These are phyloP conservation scores for Drosophila fungiperda DNA, from an alignment of 2,888 invertebrate species.

Conservation along the genomic window DNA sequence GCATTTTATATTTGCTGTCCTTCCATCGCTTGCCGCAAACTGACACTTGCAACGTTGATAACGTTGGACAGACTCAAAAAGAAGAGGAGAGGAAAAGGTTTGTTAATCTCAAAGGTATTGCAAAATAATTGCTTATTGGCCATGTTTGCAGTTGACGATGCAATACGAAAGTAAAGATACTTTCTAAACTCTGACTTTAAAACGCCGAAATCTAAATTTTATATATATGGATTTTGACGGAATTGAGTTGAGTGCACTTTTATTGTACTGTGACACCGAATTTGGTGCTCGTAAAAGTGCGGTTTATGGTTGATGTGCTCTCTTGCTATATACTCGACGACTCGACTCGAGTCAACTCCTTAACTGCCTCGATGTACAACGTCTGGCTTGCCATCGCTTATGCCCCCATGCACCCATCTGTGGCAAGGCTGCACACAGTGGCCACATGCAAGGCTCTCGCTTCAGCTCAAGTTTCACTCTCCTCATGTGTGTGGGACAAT, in stretches of 20 bases:
- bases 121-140: slow-evolving; percentile 65
- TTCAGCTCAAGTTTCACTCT: slow-evolving; percentile 8
- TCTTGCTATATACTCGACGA: slow-evolving; percentile 23
- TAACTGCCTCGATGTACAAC: slow-evolving; percentile 26
- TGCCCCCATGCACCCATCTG: slow-evolving; percentile 25
- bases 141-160: slow-evolving; percentile 8
- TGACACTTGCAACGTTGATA: slow-evolving; percentile 51
- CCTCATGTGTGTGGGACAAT: slow-evolving; percentile 1
- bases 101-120: slow-evolving; percentile 57
- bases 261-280: slow-evolving; percentile 32
- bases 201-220: slow-evolving; percentile 35
- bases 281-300: slow-evolving; percentile 68
- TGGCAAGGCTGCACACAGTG: slow-evolving; percentile 41
- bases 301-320: slow-evolving; percentile 71
- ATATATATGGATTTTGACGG: background rate
- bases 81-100: slow-evolving; percentile 31
- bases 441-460: slow-evolving; percentile 40
- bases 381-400: background rate
- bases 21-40: slow-evolving; percentile 35
- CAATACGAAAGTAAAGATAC: too few species aligned
- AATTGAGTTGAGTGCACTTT: slow-evolving; percentile 36
- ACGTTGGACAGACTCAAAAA: slow-evolving; percentile 6
- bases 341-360: slow-evolving; percentile 7
- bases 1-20: slow-evolving; percentile 51
- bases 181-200: slow-evolving; percentile 12